Evolutionary conservation across 2,888 invertebrate genomes (phyloP).

Genomic region (Eucriotettix oculatus): DNA sequence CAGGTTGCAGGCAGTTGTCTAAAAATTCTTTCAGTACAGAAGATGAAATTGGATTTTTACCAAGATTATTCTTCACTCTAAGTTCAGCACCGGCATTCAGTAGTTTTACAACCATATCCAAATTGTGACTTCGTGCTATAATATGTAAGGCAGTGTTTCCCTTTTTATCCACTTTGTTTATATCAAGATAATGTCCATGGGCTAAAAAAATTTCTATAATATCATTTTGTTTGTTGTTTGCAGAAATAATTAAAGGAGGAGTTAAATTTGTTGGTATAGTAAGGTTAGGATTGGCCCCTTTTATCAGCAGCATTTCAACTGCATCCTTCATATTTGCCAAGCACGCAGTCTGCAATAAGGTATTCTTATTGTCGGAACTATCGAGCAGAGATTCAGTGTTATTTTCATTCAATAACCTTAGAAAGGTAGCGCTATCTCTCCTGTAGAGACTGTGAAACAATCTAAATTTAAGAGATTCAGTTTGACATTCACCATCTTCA

Average conservation of each 20-base stretch:
- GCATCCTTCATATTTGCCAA: neutral
- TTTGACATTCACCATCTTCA: no score
- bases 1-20: neutral
- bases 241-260: constrained; percentile 1
- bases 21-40: neutral
- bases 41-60: neutral
- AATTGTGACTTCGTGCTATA: constrained; percentile 1
- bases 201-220: constrained; percentile 1
- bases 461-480: no score
- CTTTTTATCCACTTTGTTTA: constrained; percentile 1
- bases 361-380: neutral
- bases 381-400: neutral
- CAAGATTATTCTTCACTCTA: constrained; percentile 1
- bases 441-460: no score
- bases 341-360: constrained; percentile 3
- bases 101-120: neutral
- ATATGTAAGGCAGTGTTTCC: constrained; percentile 4
- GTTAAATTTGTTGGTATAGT: neutral
- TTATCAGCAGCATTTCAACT: neutral
- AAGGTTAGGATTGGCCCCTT: constrained; percentile 2
- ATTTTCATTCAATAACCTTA: no score
- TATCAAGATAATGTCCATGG: neutral
- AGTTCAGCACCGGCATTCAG: neutral
- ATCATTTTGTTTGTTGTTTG: neutral
- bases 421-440: no score